Evolutionary conservation across 2,797 vertebrate genomes (phyloP).

Genomic region (Lutjanus argentimaculatus): DNA sequence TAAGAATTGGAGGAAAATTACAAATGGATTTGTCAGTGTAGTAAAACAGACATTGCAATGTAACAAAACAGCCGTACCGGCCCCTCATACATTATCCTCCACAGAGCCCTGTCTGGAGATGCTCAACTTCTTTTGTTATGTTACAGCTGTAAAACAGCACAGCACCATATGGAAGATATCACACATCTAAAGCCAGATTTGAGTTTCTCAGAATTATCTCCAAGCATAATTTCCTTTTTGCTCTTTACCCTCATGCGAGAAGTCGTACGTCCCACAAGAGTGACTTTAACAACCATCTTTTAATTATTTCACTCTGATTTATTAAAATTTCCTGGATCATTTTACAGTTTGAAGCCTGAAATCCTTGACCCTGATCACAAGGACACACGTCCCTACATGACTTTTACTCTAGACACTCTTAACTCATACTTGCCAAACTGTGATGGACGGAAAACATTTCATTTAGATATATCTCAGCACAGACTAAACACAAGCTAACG

Average conservation of each 20-base stretch:
- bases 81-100: constrained; percentile 44
- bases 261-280: constrained; percentile 14
- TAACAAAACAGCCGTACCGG: constrained; percentile 39
- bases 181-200: constrained; percentile 33
- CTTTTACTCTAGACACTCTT: constrained; percentile 48
- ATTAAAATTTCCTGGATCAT: constrained; percentile 18
- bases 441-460: constrained; percentile 47
- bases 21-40: constrained; percentile 49
- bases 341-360: constrained; percentile 25
- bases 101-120: constrained; percentile 58
- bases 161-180: constrained; percentile 72
- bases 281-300: constrained; percentile 43
- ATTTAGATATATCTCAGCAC: constrained; percentile 56
- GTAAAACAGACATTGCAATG: constrained; percentile 44
- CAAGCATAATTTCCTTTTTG: constrained; percentile 47
- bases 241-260: constrained; percentile 39
- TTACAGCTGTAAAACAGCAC: constrained; percentile 59
- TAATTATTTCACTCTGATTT: constrained; percentile 46
- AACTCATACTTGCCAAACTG: constrained; percentile 42
- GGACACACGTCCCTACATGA: constrained; percentile 54
- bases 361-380: constrained; percentile 28
- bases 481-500: constrained; percentile 76
- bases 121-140: constrained; percentile 59
- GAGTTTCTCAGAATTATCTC: constrained; percentile 51
- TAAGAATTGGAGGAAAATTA: constrained; percentile 40